Evolutionary conservation across 2,888 invertebrate species (phyloP), one percentile per base, ranked within the genome.

Genomic region (Sminthurinus aureus): DNA sequence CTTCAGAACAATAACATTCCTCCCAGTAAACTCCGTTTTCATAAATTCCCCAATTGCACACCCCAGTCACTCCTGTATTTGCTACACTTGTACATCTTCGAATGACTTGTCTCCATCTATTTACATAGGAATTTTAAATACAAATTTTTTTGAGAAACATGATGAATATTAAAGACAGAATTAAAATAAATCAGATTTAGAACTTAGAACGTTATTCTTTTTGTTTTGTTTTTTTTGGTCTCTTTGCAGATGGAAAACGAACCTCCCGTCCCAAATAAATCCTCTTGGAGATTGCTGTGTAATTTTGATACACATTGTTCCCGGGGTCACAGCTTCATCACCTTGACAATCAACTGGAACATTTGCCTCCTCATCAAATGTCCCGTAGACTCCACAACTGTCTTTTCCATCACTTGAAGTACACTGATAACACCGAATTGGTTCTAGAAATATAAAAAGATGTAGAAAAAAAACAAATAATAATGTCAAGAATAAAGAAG

Each of bases 21-120:
- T 98, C 98, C 96, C 96, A 97, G 90, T 98, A 98, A 0, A 96
- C 96, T 3, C 98, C 98, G 89, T 98, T 98, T 87, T 96, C 95
- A 88, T 96, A 94, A 82, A 98, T 96, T 22, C 97, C 96, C 98
- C 98, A 98, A 90, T 98, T 96, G 89, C 98, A 98, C 0, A 98
- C 98, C 82, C 97, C 97, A 0, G 98, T 96, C 0, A 96, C 96
- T 85, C 97, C 97, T 0, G 95, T 96, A 88, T 96, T 96, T 0
- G 97, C 94, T 0, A 97, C 96, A 0, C 96, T 96, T 0, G 96
- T 96, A 91, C 97, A 97, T 26, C 96, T 92, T 64, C 97, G 92
- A 83, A 96, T 94, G 0, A 97, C 97, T 90, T 97, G 96, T 66
- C 97, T 92, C 97, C 97, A 97, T 90, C 97, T 92, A 6, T 73